Conservation (phyloP, 2,888 invertebrate species). For the Axea sp. region DNA sequence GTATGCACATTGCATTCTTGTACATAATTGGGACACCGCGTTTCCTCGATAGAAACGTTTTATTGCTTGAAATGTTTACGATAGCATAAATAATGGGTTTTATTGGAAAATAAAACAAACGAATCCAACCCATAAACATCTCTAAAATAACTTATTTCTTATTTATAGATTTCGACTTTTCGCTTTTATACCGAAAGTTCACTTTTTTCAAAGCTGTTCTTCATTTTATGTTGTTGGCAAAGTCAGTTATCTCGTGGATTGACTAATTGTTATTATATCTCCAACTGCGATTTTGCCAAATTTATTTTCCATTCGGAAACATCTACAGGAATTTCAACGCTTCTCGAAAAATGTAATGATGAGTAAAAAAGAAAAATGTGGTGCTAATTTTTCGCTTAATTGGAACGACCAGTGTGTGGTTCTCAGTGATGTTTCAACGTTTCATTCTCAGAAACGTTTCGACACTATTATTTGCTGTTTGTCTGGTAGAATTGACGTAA, state of each 20-base stretch:
- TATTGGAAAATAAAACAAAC: conserved; percentile 39
- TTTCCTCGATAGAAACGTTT: conserved; percentile 13
- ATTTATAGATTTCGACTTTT: conserved; percentile 31
- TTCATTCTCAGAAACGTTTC: too few relatives aligned
- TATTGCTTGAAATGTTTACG: conserved; percentile 29
- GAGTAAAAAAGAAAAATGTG: too few relatives aligned
- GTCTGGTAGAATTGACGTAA: conserved; percentile 39
- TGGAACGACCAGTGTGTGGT: too few relatives aligned
- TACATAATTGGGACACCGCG: conserved; percentile 26
- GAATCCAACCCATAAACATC: conserved; percentile 15
- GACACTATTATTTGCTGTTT: conserved; percentile 47
- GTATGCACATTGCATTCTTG: not conserved
- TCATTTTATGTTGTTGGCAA: conserved; percentile 16
- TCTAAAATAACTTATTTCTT: conserved; percentile 32
- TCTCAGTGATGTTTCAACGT: too few relatives aligned
- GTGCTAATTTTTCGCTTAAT: too few relatives aligned
- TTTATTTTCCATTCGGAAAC: too few relatives aligned
- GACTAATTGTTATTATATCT: too few relatives aligned
- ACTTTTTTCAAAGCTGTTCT: conserved; percentile 14
- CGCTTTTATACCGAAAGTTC: conserved; percentile 2
- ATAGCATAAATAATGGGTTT: conserved; percentile 33
- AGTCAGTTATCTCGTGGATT: too few relatives aligned
- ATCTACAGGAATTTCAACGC: too few relatives aligned
- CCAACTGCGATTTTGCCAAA: too few relatives aligned
- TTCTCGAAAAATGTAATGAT: too few relatives aligned